Conservation (phyloP, 2,797 vertebrate species). For the Petrocephalus schoutedeni region DNA sequence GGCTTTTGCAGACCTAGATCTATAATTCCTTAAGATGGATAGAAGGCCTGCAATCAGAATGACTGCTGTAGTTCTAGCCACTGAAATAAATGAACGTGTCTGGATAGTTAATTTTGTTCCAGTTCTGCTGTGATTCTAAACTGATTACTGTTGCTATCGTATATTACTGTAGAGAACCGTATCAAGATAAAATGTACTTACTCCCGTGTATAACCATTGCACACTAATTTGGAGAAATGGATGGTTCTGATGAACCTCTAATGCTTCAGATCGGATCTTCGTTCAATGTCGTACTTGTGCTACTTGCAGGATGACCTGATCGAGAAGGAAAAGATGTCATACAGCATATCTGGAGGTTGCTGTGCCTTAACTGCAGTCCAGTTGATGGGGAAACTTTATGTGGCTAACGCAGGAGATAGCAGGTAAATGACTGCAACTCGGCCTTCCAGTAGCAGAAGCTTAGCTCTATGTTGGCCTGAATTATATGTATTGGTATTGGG, state of each 20-base stretch:
- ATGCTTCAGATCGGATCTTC: background rate
- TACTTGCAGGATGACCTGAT: conserved; percentile 80
- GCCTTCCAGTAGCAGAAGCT: background rate
- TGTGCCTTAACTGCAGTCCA: conserved; percentile 84
- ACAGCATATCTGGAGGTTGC: conserved; percentile 82
- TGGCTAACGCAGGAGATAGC: conserved; percentile 96
- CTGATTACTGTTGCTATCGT: background rate
- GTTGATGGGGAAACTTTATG: conserved; percentile 89
- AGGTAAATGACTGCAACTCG: conserved; percentile 62
- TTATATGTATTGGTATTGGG: background rate
- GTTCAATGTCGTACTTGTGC: background rate
- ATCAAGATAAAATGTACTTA: background rate
- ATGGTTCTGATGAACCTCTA: background rate
- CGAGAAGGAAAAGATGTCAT: conserved; percentile 74
- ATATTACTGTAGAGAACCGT: background rate
- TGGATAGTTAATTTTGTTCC: conserved; percentile 1
- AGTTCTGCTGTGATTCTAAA: conserved; percentile 13
- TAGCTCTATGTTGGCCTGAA: background rate
- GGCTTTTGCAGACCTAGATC: background rate
- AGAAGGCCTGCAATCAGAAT: background rate
- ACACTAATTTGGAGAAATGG: background rate
- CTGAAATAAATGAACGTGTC: background rate
- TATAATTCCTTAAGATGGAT: background rate
- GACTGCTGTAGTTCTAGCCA: background rate
- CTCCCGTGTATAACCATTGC: background rate